Percentiles rank a stretch among this genome's conserved stretches.
phyloP scores from a whole-genome alignment of 2,797 vertebrate species.

The Lutjanus campechanus region DNA sequence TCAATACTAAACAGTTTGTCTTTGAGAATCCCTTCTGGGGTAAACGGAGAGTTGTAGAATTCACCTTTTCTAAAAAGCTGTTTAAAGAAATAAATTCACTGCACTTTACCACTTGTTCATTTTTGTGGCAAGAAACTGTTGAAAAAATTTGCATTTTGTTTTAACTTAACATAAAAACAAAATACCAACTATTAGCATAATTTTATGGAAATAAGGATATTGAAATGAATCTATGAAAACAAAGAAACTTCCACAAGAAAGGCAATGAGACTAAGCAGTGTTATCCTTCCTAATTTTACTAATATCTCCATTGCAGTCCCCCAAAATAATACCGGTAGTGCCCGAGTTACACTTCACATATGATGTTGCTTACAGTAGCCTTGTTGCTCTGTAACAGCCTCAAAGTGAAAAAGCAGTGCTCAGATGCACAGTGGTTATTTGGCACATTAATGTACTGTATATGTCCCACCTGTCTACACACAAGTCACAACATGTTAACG shows the following conservation, averaged over 20 bases:
- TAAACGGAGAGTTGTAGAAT: neutral
- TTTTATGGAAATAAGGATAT: neutral
- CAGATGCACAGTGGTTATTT: neutral
- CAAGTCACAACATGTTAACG: constrained; percentile 43
- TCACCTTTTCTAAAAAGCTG: neutral
- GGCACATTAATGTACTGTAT: neutral
- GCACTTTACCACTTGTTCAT: neutral
- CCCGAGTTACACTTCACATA: neutral
- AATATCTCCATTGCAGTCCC: neutral
- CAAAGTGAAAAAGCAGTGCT: constrained; percentile 8
- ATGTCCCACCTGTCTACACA: neutral
- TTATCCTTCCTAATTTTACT: neutral
- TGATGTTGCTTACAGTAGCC: neutral
- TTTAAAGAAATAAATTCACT: neutral
- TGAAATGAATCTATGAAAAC: constrained; percentile 16
- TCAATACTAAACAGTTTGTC: constrained; percentile 6
- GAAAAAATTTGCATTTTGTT: constrained; percentile 9
- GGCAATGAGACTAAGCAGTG: neutral
- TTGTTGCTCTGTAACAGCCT: constrained; percentile 7
- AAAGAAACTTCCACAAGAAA: neutral
- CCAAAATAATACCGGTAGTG: neutral
- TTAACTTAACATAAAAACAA: constrained; percentile 11
- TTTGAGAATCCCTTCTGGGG: neutral
- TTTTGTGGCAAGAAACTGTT: neutral
- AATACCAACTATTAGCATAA: constrained; percentile 1